Evolutionary conservation across 2,888 invertebrate species (phyloP).

Genomic region (Gastrophysa polygoni): DNA sequence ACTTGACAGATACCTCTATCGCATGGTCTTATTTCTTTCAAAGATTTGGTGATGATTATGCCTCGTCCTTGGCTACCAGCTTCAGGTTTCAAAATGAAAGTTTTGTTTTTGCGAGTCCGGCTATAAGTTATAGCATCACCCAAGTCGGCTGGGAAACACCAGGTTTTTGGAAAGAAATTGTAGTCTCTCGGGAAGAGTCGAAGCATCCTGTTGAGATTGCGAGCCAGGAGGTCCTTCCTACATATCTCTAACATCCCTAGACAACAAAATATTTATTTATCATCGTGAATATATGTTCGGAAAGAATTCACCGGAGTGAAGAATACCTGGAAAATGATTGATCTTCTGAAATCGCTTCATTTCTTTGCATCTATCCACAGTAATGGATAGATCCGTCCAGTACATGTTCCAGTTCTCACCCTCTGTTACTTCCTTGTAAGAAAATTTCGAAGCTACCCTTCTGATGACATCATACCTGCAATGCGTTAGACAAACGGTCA

Average conservation of each 20-base stretch:
- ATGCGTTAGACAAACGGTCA: conserved; percentile 71
- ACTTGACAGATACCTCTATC: conserved; percentile 89
- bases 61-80: conserved; percentile 90
- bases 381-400: conserved; percentile 89
- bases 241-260: conserved; percentile 58
- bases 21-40: conserved; percentile 78
- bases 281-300: too few species aligned
- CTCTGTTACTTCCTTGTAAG: conserved; percentile 79
- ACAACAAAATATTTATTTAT: conserved; percentile 1
- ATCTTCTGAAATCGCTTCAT: conserved; percentile 93
- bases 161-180: conserved; percentile 91
- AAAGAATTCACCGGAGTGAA: background rate
- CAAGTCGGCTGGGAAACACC: conserved; percentile 90
- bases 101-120: conserved; percentile 72
- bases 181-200: conserved; percentile 89
- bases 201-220: conserved; percentile 89
- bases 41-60: conserved; percentile 82
- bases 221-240: conserved; percentile 85
- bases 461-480: conserved; percentile 78
- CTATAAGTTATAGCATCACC: conserved; percentile 76
- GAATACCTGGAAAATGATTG: conserved; percentile 73
- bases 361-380: conserved; percentile 84
- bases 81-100: conserved; percentile 90
- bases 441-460: conserved; percentile 71
- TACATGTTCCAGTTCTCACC: conserved; percentile 87